Evolutionary conservation across 2,797 vertebrate genomes (phyloP), one percentile per base, ranked within the genome.

Genomic region (Peromyscus eremicus): DNA sequence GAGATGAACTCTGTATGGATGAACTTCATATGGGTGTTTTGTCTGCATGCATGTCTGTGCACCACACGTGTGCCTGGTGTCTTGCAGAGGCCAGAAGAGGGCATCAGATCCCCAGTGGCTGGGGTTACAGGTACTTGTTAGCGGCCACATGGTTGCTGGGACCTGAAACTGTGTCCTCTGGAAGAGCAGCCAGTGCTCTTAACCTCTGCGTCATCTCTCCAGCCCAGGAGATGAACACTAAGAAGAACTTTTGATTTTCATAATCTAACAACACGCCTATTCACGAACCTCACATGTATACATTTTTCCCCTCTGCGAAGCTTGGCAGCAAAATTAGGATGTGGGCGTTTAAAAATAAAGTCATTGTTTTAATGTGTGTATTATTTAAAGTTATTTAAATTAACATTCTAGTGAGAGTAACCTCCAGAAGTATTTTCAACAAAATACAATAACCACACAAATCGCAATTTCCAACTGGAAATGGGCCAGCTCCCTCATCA

Each of bases 371-470:
- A 71, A 76, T 66, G 70, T 55, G 62, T 80, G 83, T 93, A 37
- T 5, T 71, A 87, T 91, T 87, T 87, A 68, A 81, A 89, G 71
- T 75, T 46, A 37, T 83, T 91, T 71, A 89, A 89, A 94, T 92
- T 87, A 91, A 82, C 64, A 91, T 66, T 64, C 25, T 37, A 87
- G 14, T 55, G 40, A 95, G 62, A 92, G 52, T 79, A 73, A 46
- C 29, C 66, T 60, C 55, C 62, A 75, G 34, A 92, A 86, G 43
- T 64, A 86, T 75, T 92, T 96, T 23, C 40, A n/a, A 92, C 21
- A 66, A 81, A 94, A 66, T 77, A 29, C 32, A 83, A 66, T 90
- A 66, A 87, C 55, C 64, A 34, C 55, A 83, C 16, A 57, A 66
- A 79, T 17, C 34, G 52, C 68, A 32, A 70, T 92, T 71, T 90